Percentiles rank a stretch among this genome's conserved stretches.
phyloP scores from a whole-genome alignment of 2,113 vertebrate species.

The Cebidichthys violaceus region DNA sequence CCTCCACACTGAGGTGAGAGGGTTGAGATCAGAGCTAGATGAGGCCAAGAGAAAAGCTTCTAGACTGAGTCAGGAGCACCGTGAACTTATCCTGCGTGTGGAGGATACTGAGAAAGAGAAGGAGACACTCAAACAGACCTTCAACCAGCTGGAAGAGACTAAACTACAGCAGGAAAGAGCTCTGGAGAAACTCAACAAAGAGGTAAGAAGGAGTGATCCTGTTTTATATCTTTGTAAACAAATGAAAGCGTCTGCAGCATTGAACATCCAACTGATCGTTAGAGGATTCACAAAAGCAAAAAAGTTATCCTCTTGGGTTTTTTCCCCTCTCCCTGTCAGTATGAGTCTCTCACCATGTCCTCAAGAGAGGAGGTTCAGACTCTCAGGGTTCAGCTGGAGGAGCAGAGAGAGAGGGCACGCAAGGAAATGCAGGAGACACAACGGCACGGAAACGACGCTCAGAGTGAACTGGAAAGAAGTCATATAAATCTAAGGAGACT shows the following conservation, averaged over 20 bases:
- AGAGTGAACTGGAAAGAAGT: conserved; percentile 86
- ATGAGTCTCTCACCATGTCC: conserved; percentile 84
- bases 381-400: conserved; percentile 89
- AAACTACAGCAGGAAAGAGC: conserved; percentile 85
- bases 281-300: not conserved
- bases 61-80: conserved; percentile 85
- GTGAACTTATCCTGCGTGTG: conserved; percentile 76
- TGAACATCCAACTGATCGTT: conserved; percentile 6
- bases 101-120: conserved; percentile 88
- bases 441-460: conserved; percentile 87
- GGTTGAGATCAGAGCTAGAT: conserved; percentile 86
- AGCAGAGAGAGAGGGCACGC: conserved; percentile 89
- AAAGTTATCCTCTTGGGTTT: conserved; percentile 20
- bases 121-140: conserved; percentile 83
- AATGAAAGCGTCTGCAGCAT: not conserved
- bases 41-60: conserved; percentile 81
- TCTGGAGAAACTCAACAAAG: conserved; percentile 82
- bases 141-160: conserved; percentile 87
- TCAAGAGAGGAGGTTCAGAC: conserved; percentile 82
- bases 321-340: conserved; percentile 68
- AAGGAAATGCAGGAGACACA: conserved; percentile 90
- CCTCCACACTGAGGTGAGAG: conserved; percentile 84
- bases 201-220: conserved; percentile 54
- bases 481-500: conserved; percentile 80
- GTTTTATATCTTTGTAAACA: not conserved